A percentile compares a stretch with the other conserved stretches of the same genome.
Evolutionary conservation across 2,888 invertebrate genomes (phyloP).

Genomic region (Odontocolon sp.): DNA sequence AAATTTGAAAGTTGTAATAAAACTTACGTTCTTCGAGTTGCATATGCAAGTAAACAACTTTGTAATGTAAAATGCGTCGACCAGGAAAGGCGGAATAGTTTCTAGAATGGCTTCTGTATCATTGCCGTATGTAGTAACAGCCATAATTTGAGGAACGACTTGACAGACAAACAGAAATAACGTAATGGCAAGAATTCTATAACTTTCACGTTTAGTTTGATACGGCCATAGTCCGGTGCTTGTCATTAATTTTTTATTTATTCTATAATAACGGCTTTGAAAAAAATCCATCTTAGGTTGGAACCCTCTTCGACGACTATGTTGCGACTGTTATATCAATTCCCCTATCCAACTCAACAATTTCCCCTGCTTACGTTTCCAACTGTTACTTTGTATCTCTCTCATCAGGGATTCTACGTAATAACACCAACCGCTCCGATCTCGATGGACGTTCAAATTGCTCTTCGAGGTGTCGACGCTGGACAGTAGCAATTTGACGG

Average conservation of each 20-base stretch:
- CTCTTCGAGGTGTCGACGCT: conserved; percentile 8
- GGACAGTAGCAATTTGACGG: background rate
- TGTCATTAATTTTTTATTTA: conserved; percentile 38
- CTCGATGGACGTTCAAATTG: conserved; percentile 28
- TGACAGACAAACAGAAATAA: conserved; percentile 1
- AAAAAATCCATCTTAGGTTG: conserved; percentile 21
- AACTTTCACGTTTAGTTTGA: conserved; percentile 10
- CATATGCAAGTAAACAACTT: conserved; percentile 17
- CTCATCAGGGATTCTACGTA: background rate
- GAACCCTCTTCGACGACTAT: conserved; percentile 1
- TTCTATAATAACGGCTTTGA: conserved; percentile 45
- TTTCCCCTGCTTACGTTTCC: background rate
- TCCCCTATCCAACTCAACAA: background rate
- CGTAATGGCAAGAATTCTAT: background rate
- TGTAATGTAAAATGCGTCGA: background rate
- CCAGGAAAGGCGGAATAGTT: conserved; percentile 15
- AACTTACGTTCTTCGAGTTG: conserved; percentile 27
- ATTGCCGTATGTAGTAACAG: background rate
- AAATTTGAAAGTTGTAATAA: background rate
- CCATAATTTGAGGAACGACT: conserved; percentile 29
- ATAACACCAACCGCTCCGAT: background rate
- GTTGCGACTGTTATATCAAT: background rate
- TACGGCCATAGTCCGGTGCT: conserved; percentile 48
- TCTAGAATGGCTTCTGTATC: conserved; percentile 25
- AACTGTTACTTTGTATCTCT: background rate